Conservation (phyloP, 2,797 vertebrate genomes). For the Oreonectes daqikongensis region DNA sequence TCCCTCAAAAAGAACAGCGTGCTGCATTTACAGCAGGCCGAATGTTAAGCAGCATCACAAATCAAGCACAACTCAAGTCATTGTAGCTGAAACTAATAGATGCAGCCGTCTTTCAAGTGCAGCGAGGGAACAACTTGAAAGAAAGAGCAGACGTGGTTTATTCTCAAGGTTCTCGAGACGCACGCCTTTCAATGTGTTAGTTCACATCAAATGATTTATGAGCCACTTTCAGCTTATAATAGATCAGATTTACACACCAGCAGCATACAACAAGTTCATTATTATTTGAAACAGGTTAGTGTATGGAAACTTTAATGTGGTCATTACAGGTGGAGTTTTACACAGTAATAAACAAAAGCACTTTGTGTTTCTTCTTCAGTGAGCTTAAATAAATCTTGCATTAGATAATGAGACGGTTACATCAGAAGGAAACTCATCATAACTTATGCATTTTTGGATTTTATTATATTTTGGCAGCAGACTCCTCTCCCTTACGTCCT, state of each 20-base stretch:
- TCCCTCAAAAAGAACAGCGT: not conserved
- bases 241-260: not conserved
- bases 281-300: not conserved
- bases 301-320: not conserved
- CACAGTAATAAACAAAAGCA: conserved; percentile 8
- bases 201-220: conserved; percentile 11
- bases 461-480: not conserved
- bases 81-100: conserved; percentile 36
- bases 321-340: conserved; percentile 1
- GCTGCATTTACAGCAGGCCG: not conserved
- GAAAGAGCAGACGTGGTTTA: not conserved
- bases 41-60: not conserved
- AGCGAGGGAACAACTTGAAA: conserved; percentile 19
- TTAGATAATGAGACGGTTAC: conserved; percentile 51
- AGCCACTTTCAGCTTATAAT: not conserved
- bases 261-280: not conserved
- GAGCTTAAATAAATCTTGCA: conserved; percentile 20
- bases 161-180: not conserved
- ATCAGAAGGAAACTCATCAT: conserved; percentile 70
- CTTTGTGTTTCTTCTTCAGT: conserved; percentile 7
- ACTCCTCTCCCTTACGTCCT: not conserved
- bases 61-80: conserved; percentile 16
- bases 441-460: conserved; percentile 60
- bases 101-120: conserved; percentile 24
- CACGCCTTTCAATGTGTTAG: not conserved